A percentile compares a stretch with the other conserved stretches of the same genome.
These are phyloP conservation scores for Hippoglossus hippoglossus DNA, from an alignment of 2,797 vertebrate genomes.

Conservation along the genomic window DNA sequence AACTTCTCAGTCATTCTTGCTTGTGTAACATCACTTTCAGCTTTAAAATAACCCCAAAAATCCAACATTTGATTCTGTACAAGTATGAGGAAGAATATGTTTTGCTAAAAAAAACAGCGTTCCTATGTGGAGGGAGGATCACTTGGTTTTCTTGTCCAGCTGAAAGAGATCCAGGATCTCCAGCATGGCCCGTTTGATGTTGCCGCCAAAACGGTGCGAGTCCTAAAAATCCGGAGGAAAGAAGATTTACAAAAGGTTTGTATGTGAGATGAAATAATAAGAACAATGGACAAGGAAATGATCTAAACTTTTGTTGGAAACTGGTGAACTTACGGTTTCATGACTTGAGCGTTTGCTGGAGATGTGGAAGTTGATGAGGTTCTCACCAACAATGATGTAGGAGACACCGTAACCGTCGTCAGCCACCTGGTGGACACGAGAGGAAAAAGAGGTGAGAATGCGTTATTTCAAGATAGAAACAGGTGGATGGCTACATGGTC, in stretches of 20 bases:
- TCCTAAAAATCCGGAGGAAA: slow-evolving; percentile 79
- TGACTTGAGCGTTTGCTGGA: slow-evolving; percentile 95
- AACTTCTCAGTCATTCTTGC: slow-evolving; percentile 32
- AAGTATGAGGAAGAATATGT: slow-evolving; percentile 52
- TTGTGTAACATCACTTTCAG: slow-evolving; percentile 66
- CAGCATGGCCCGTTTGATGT: slow-evolving; percentile 89
- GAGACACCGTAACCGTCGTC: slow-evolving; percentile 98
- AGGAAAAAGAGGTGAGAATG: too few relatives aligned
- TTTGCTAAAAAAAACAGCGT: too few relatives aligned
- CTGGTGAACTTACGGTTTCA: slow-evolving; percentile 88
- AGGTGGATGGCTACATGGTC: background rate
- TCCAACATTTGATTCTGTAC: slow-evolving; percentile 76
- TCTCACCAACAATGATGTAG: slow-evolving; percentile 92
- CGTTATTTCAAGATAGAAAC: background rate
- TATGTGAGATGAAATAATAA: too few relatives aligned
- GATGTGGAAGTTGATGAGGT: slow-evolving; percentile 94
- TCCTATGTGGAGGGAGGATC: slow-evolving; percentile 38
- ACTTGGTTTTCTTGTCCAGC: slow-evolving; percentile 79
- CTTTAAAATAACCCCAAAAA: slow-evolving; percentile 73
- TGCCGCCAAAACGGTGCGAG: slow-evolving; percentile 93
- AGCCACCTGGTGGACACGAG: slow-evolving; percentile 85
- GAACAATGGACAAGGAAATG: background rate
- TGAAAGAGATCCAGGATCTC: slow-evolving; percentile 90
- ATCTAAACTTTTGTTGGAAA: background rate
- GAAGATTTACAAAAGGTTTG: background rate